phyloP scores from a whole-genome alignment of 2,888 invertebrate species.

The Leucoptera coffeella region DNA sequence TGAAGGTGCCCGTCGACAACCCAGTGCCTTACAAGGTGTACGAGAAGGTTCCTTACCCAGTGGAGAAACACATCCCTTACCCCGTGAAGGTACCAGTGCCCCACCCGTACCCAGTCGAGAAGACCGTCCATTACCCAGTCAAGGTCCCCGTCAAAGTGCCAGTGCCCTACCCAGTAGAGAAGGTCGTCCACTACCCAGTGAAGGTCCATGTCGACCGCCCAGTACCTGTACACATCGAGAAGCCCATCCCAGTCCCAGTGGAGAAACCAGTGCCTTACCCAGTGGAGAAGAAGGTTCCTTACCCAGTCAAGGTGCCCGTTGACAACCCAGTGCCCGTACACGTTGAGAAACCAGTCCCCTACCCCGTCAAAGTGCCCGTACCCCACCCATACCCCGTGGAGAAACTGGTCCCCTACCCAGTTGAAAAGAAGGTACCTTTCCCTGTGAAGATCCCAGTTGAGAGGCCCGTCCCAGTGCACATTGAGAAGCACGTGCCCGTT shows the following conservation, averaged over 20 bases:
- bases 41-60: slow-evolving; percentile 59
- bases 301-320: slow-evolving; percentile 62
- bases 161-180: slow-evolving; percentile 71
- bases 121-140: slow-evolving; percentile 58
- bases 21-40: slow-evolving; percentile 61
- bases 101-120: slow-evolving; percentile 68
- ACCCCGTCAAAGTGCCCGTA: slow-evolving; percentile 66
- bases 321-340: slow-evolving; percentile 67
- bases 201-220: slow-evolving; percentile 64
- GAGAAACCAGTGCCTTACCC: slow-evolving; percentile 72
- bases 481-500: slow-evolving; percentile 64
- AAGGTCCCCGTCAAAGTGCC: slow-evolving; percentile 66
- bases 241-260: slow-evolving; percentile 64
- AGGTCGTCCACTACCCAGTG: slow-evolving; percentile 65
- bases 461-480: slow-evolving; percentile 56
- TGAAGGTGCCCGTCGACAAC: slow-evolving; percentile 51
- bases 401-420: slow-evolving; percentile 59
- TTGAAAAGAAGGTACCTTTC: slow-evolving; percentile 59
- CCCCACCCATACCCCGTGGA: slow-evolving; percentile 66
- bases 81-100: slow-evolving; percentile 68
- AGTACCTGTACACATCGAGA: slow-evolving; percentile 60
- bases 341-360: slow-evolving; percentile 73
- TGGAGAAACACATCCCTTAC: slow-evolving; percentile 58
- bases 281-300: slow-evolving; percentile 64
- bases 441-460: slow-evolving; percentile 59